Percentiles rank a stretch among this genome's conserved stretches.
These are phyloP conservation scores for Dryadula phaetusa DNA, from an alignment of 2,888 invertebrate genomes.

Conservation along the genomic window DNA sequence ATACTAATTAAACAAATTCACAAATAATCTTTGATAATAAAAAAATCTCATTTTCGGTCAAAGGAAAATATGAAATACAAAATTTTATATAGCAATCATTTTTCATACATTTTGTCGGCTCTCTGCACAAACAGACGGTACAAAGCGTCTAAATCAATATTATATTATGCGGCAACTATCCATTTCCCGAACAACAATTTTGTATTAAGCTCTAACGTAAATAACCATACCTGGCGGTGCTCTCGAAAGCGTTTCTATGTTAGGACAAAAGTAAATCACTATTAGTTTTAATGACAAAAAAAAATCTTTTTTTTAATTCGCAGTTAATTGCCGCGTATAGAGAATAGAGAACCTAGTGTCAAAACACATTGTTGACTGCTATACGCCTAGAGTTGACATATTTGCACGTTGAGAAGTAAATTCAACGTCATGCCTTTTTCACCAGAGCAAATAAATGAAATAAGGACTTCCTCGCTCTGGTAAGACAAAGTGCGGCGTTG, in stretches of 20 bases:
- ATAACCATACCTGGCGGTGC: slow-evolving; percentile 34
- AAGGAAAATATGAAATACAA: slow-evolving; percentile 6
- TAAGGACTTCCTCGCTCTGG: too few relatives aligned
- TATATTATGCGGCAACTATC: slow-evolving; percentile 35
- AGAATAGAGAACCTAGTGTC: too few relatives aligned
- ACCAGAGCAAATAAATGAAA: too few relatives aligned
- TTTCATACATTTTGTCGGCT: background rate
- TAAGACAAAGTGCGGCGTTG: too few relatives aligned
- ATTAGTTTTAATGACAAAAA: slow-evolving; percentile 18
- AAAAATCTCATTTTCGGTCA: slow-evolving; percentile 4
- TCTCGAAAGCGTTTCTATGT: slow-evolving; percentile 39
- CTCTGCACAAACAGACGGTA: slow-evolving; percentile 2
- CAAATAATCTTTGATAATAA: too few relatives aligned
- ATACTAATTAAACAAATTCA: too few relatives aligned
- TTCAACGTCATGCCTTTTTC: too few relatives aligned
- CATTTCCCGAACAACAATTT: slow-evolving; percentile 35
- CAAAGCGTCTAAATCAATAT: slow-evolving; percentile 27
- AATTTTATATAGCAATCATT: background rate
- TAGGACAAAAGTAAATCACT: slow-evolving; percentile 22
- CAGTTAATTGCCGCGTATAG: too few relatives aligned
- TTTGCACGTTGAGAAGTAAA: too few relatives aligned
- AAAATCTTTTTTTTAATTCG: too few relatives aligned
- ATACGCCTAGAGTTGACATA: too few relatives aligned
- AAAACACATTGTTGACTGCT: too few relatives aligned
- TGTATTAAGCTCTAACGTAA: slow-evolving; percentile 38